These are phyloP conservation scores for Ovibos moschatus DNA, from an alignment of 2,113 vertebrate genomes.

Conservation along the genomic window DNA sequence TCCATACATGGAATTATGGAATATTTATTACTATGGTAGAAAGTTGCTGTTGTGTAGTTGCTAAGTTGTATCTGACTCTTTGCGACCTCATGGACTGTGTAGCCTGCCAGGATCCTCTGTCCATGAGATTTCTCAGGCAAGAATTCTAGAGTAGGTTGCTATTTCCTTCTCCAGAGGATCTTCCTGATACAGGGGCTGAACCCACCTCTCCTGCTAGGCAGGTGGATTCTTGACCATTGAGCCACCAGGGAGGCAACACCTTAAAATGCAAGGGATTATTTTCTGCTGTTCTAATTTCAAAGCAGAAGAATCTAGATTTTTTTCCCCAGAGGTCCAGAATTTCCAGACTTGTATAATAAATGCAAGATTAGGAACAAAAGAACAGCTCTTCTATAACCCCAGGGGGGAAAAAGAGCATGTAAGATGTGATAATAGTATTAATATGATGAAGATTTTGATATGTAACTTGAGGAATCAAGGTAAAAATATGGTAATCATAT, in stretches of 20 bases:
- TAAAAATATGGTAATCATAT: neutral
- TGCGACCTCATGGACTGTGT: neutral
- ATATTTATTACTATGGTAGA: neutral
- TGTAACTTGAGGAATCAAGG: neutral
- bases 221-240: neutral
- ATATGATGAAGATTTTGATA: neutral
- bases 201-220: neutral
- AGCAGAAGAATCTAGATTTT: neutral
- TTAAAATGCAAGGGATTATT: neutral
- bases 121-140: neutral
- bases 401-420: neutral
- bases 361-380: neutral
- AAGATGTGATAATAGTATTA: neutral
- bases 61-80: neutral
- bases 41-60: neutral
- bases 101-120: neutral
- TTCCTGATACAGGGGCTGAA: neutral
- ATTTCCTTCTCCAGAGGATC: neutral
- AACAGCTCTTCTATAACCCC: neutral
- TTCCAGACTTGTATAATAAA: conserved; percentile 23
- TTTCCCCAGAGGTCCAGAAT: neutral
- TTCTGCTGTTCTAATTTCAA: neutral
- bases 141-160: neutral
- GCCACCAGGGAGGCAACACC: neutral
- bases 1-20: neutral